These are phyloP conservation scores for Pegoplata infirma DNA, from an alignment of 2,888 invertebrate species.

Conservation along the genomic window DNA sequence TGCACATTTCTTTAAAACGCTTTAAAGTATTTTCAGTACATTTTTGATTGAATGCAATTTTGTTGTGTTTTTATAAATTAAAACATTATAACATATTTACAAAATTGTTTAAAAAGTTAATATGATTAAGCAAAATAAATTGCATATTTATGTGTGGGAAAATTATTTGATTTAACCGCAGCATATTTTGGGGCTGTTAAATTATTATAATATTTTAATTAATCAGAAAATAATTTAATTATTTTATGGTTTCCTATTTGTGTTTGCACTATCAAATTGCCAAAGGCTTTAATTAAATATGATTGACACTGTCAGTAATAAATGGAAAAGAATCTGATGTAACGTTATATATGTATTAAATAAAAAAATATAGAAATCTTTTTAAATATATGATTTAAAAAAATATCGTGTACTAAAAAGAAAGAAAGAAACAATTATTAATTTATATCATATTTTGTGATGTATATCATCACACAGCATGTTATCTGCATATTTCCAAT, in stretches of 20 bases:
- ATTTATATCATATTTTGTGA: conserved; percentile 25
- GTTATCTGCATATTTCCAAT: conserved; percentile 17
- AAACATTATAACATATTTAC: not conserved
- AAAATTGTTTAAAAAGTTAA: not conserved
- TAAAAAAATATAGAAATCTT: too few relatives aligned
- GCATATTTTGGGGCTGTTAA: conserved; percentile 28
- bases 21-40: too few relatives aligned
- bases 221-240: conserved; percentile 57
- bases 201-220: conserved; percentile 44
- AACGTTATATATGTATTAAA: too few relatives aligned
- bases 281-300: conserved; percentile 48
- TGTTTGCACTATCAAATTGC: conserved; percentile 22
- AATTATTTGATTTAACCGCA: conserved; percentile 38
- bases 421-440: too few relatives aligned
- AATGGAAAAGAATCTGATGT: too few relatives aligned
- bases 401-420: too few relatives aligned
- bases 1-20: too few relatives aligned
- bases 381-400: too few relatives aligned
- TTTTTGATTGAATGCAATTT: too few relatives aligned
- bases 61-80: too few relatives aligned
- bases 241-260: conserved; percentile 47
- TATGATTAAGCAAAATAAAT: not conserved
- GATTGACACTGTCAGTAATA: conserved; percentile 55
- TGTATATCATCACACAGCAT: conserved; percentile 30
- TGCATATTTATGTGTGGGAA: not conserved